Conservation (phyloP, 2,888 invertebrate genomes). For the Drosophila antonietae region DNA sequence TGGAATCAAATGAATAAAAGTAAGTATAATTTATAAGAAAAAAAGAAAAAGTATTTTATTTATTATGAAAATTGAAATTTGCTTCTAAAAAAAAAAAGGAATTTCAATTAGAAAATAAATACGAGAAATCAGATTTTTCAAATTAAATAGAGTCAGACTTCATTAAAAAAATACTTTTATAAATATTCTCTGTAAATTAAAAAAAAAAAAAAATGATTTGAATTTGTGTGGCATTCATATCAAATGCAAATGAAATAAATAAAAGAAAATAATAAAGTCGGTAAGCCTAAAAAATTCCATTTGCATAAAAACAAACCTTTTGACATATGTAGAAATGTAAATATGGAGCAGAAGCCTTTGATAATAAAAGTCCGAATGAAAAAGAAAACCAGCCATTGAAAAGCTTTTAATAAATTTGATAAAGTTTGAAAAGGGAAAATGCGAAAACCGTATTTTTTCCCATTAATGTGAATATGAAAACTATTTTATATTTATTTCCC, state of each 20-base stretch:
- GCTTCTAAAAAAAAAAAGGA: neutral
- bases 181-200: neutral
- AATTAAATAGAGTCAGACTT: neutral
- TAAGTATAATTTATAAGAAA: neutral
- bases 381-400: constrained; percentile 18
- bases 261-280: neutral
- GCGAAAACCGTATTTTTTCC: constrained; percentile 6
- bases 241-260: constrained; percentile 22
- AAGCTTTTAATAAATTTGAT: constrained; percentile 28
- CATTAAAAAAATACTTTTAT: neutral
- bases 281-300: constrained; percentile 40
- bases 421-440: constrained; percentile 7
- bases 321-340: constrained; percentile 24
- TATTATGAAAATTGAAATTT: neutral
- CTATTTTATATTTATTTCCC: constrained; percentile 47
- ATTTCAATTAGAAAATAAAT: neutral
- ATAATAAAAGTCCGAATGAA: constrained; percentile 4
- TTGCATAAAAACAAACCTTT: constrained; percentile 57
- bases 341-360: constrained; percentile 27
- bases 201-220: neutral
- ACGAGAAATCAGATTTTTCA: neutral
- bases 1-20: neutral
- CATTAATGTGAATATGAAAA: constrained; percentile 42
- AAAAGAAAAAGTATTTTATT: neutral
- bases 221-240: neutral